phyloP scores from a whole-genome alignment of 1,140 invertebrate genomes.

The Physella acuta region DNA sequence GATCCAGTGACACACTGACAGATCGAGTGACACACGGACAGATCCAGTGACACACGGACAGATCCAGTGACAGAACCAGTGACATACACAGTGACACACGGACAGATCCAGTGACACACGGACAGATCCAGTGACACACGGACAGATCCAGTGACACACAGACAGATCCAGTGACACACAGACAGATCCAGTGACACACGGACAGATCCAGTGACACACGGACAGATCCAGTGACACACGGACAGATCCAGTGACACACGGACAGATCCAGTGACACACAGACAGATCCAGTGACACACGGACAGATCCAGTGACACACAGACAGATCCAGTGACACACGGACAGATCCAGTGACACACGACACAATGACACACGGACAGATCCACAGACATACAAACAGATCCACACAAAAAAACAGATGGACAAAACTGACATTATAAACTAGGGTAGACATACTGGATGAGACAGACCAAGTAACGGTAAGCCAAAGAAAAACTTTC shows the following conservation, averaged over 20 bases:
- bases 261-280: background rate
- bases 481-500: too few relatives aligned
- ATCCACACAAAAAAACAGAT: too few relatives aligned
- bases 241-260: background rate
- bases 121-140: background rate
- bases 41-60: background rate
- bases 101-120: background rate
- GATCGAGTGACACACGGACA: background rate
- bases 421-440: too few relatives aligned
- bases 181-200: background rate
- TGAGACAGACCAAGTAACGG: too few relatives aligned
- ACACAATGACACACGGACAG: too few relatives aligned
- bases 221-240: background rate
- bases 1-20: background rate
- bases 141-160: background rate
- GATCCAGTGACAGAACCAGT: slow-evolving; percentile 8
- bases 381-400: too few relatives aligned
- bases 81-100: background rate
- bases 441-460: too few relatives aligned
- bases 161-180: background rate
- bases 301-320: background rate
- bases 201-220: background rate
- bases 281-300: background rate
- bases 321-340: background rate
- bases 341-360: too few relatives aligned